Conservation (phyloP, 2,113 vertebrate genomes). For the Azemiops feae region DNA sequence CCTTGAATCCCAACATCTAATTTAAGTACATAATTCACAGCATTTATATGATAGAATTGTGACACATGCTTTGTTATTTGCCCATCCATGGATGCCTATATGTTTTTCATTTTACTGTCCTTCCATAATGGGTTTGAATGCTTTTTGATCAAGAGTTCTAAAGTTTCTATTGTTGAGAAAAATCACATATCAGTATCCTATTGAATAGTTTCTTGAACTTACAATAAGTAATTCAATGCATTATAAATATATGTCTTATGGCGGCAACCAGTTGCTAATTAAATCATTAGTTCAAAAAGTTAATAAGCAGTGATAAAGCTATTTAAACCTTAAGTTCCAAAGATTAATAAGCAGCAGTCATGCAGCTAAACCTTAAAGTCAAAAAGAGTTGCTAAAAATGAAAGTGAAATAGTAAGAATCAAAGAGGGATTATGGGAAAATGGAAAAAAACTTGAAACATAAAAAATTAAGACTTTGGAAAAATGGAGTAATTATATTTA, state of each 20-base stretch:
- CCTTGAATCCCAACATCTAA: neutral
- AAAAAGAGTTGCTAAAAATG: neutral
- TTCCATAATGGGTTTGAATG: too few relatives aligned
- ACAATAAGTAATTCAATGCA: neutral
- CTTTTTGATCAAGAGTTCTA: neutral
- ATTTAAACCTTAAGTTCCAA: neutral
- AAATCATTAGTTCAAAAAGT: neutral
- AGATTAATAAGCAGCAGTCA: neutral
- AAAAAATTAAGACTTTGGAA: neutral
- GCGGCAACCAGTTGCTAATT: neutral
- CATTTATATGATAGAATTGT: neutral
- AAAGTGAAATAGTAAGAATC: neutral
- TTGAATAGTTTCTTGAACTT: neutral
- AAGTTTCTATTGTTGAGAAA: neutral
- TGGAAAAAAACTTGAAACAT: neutral
- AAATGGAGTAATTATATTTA: neutral
- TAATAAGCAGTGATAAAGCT: neutral
- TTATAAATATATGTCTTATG: neutral
- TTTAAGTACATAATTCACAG: neutral
- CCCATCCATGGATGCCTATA: neutral
- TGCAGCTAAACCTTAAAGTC: neutral
- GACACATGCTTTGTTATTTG: neutral
- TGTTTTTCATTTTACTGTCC: neutral
- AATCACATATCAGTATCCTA: neutral
- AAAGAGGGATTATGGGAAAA: neutral